Evolutionary conservation across 2,888 invertebrate genomes (phyloP), one percentile per base, ranked within the genome.

Genomic region (Nectonema munidae): DNA sequence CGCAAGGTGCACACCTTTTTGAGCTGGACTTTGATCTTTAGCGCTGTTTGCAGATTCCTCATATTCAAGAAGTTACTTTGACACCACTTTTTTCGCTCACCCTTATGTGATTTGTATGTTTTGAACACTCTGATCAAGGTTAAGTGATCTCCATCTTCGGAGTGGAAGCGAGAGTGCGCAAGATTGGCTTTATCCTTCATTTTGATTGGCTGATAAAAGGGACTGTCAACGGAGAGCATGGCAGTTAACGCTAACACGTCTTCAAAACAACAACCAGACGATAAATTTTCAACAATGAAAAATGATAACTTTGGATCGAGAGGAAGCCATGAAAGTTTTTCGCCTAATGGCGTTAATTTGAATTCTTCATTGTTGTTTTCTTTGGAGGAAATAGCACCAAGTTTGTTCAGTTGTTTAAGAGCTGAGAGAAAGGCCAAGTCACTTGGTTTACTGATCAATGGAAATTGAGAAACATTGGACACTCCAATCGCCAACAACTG

Each of bases 401-500:
- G 14, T 11, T 30, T 14, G 30, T 6, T 5, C 5, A 30, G 14
- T 30, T 30, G 11, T 6, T 30, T 16, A 6, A 30, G 9, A 16
- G 30, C 30, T 6, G 11, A 14, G 6, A 30, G 6, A 14, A 30
- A 6, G 30, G 11, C 5, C 6, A 6, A 5, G 5, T 14, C 11
- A 14, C 14, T n/a, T 14, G 30, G 30, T 14, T 30, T 16, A 14
- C 15, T 16, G 6, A 30, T 30, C 14, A 30, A 86, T 49, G 74
- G 67, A 54, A 95, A 95, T 51, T 66, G 65, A 1, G 83, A 55
- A 16, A 95, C 64, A 50, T 89, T 86, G 44, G 72, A 67, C 39
- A 95, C 75, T 1, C 89, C 89, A 1, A 95, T 55, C 0, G 86
- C 81, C 54, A 86, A 86, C 14, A 95, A 52, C 52, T 77, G 77